Conservation (phyloP, 2,797 vertebrate genomes). For the Dermochelys coriacea region DNA sequence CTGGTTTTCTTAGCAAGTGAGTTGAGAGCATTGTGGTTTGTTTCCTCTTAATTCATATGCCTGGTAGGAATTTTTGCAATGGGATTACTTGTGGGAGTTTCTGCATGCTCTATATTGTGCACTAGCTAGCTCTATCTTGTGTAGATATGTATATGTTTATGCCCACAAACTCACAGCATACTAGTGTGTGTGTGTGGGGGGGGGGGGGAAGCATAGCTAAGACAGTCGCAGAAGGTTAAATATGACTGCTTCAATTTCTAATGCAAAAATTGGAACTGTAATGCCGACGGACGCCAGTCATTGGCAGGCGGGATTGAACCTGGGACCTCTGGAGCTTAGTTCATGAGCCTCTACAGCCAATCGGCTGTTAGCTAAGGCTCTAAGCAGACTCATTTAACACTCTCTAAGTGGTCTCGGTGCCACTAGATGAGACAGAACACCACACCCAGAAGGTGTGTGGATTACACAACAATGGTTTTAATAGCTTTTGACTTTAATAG, state of each 20-base stretch:
- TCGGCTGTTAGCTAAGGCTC: no score
- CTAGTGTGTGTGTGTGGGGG: no score
- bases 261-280: background rate
- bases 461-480: no score
- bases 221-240: background rate
- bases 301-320: no score
- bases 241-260: background rate
- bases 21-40: background rate
- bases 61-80: background rate
- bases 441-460: no score
- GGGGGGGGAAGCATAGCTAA: background rate
- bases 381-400: no score
- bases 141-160: background rate
- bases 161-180: background rate
- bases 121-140: background rate
- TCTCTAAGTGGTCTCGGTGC: no score
- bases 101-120: background rate
- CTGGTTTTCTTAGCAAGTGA: background rate
- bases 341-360: no score
- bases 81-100: background rate
- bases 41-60: background rate
- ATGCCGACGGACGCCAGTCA: no score
- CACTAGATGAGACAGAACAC: no score
- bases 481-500: background rate
- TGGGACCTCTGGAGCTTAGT: no score